A percentile compares a stretch with the other conserved stretches of the same genome.
These are phyloP conservation scores for Zonitis immaculata DNA, from an alignment of 2,888 invertebrate genomes.

Conservation along the genomic window DNA sequence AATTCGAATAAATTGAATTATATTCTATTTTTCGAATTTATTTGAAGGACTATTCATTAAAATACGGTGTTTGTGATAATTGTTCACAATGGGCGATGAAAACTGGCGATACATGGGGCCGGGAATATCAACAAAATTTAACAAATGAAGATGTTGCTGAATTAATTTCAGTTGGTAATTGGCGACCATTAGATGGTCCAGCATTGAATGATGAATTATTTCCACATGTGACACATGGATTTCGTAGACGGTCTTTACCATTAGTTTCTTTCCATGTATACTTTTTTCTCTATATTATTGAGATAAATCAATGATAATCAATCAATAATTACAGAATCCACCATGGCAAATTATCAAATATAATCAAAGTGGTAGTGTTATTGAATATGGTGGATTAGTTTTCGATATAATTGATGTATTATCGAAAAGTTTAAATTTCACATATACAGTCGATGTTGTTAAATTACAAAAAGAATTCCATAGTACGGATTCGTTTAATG, in stretches of 20 bases:
- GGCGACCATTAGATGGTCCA: constrained; percentile 69
- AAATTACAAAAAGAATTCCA: constrained; percentile 15
- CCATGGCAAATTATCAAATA: constrained; percentile 76
- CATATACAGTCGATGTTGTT: constrained; percentile 52
- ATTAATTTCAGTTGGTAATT: constrained; percentile 60
- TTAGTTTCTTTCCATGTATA: constrained; percentile 72
- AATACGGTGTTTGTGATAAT: constrained; percentile 50
- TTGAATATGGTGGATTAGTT: constrained; percentile 64
- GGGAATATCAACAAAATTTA: constrained; percentile 31
- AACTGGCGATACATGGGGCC: constrained; percentile 58
- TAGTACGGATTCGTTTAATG: constrained; percentile 6
- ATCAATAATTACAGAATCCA: constrained; percentile 62
- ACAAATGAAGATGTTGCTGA: constrained; percentile 29
- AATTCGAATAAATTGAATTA: background rate
- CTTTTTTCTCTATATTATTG: too few relatives aligned
- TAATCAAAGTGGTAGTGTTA: constrained; percentile 56
- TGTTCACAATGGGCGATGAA: constrained; percentile 56
- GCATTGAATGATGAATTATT: constrained; percentile 66
- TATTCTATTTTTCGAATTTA: background rate
- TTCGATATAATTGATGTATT: constrained; percentile 77
- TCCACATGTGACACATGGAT: constrained; percentile 75
- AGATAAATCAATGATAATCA: too few relatives aligned
- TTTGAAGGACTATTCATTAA: constrained; percentile 41
- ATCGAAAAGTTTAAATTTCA: constrained; percentile 74
- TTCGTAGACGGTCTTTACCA: constrained; percentile 67